phyloP scores from a whole-genome alignment of 2,797 vertebrate species.

The Erethizon dorsatum region DNA sequence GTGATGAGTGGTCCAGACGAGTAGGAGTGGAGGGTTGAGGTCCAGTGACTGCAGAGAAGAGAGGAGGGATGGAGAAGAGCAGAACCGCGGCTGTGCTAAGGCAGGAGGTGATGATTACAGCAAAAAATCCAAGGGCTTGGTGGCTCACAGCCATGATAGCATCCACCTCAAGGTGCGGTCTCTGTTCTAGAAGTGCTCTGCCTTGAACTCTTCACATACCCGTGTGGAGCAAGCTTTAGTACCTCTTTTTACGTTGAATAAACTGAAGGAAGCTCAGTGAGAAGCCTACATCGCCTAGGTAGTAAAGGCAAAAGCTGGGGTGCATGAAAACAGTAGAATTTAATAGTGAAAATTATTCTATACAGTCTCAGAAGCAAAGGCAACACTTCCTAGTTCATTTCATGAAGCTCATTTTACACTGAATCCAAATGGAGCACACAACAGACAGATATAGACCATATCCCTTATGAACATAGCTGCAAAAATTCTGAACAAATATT shows the following conservation, averaged over 20 bases:
- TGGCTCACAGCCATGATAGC: neutral
- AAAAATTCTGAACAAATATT: neutral
- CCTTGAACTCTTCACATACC: neutral
- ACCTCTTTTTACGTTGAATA: neutral
- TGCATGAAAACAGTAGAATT: neutral
- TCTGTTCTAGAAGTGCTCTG: neutral
- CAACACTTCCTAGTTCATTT: neutral
- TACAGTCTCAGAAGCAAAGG: neutral
- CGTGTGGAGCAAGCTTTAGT: neutral
- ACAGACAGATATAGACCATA: neutral
- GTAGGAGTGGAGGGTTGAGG: neutral
- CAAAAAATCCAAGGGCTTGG: neutral
- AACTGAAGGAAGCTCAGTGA: neutral
- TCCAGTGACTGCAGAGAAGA: neutral
- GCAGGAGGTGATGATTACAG: neutral
- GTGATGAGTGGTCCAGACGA: neutral
- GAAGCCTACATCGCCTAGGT: neutral
- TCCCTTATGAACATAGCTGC: neutral
- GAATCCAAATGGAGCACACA: neutral
- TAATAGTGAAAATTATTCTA: neutral
- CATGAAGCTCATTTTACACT: neutral
- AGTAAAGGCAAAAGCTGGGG: neutral
- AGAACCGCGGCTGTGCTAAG: neutral
- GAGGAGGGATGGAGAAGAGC: neutral
- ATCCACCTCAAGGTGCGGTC: neutral